These are phyloP conservation scores for Melanogrammus aeglefinus DNA, from an alignment of 2,797 vertebrate species.

Conservation along the genomic window DNA sequence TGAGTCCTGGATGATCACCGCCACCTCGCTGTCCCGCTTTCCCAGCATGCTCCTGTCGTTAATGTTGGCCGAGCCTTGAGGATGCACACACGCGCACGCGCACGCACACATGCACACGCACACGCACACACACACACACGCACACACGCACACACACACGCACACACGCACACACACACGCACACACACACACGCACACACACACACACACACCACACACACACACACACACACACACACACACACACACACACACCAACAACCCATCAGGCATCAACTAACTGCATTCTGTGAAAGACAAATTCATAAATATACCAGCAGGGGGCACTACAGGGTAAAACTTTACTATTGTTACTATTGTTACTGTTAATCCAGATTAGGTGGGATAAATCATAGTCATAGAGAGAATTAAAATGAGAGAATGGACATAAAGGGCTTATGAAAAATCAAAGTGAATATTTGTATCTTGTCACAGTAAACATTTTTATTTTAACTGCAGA, in stretches of 20 bases:
- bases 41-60: slow-evolving; percentile 98
- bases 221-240: neutral
- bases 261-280: no score
- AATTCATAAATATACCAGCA: neutral
- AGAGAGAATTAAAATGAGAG: neutral
- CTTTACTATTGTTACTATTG: neutral
- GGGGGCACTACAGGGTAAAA: neutral
- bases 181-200: neutral
- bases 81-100: slow-evolving; percentile 3
- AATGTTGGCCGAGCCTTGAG: slow-evolving; percentile 93
- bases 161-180: slow-evolving; percentile 10
- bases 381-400: neutral
- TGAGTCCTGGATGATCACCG: slow-evolving; percentile 87
- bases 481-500: neutral
- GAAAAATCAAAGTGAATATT: neutral
- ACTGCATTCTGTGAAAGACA: no score
- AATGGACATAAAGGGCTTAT: neutral
- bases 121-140: neutral
- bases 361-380: neutral
- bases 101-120: slow-evolving; percentile 8
- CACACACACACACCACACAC: slow-evolving; percentile 9
- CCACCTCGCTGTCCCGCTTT: slow-evolving; percentile 95
- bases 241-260: neutral
- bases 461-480: neutral
- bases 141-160: neutral